Conservation (phyloP, 2,113 vertebrate species). For the Alethe castanea region DNA sequence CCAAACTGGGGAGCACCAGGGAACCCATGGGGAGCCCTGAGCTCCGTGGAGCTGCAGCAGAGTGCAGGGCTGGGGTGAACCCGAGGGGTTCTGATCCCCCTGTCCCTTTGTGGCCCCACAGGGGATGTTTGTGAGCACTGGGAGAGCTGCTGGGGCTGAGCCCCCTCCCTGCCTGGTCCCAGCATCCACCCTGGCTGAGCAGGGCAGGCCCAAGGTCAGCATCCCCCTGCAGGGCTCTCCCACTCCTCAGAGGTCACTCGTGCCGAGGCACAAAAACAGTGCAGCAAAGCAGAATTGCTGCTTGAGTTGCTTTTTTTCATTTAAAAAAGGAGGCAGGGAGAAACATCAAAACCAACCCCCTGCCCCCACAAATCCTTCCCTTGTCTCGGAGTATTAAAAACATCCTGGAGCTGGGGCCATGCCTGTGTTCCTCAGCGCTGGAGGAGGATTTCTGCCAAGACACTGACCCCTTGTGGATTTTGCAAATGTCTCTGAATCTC, state of each 20-base stretch:
- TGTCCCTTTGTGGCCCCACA: background rate
- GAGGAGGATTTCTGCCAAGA: constrained; percentile 67
- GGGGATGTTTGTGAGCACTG: background rate
- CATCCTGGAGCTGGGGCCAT: background rate
- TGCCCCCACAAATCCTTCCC: background rate
- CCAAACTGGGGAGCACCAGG: background rate
- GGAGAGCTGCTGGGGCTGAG: background rate
- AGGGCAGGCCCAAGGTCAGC: background rate
- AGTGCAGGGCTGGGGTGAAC: background rate
- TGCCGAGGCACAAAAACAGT: background rate
- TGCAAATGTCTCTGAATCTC: constrained; percentile 13
- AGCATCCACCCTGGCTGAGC: background rate
- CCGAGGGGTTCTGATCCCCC: accelerated
- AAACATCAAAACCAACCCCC: background rate
- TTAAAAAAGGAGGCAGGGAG: background rate
- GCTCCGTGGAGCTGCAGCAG: accelerated
- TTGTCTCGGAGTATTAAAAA: background rate
- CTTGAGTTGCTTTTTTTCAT: background rate
- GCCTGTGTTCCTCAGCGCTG: background rate
- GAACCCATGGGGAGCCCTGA: background rate
- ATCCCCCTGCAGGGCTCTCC: background rate
- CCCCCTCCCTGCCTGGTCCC: background rate
- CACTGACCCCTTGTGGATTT: constrained; percentile 73
- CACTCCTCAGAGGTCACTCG: background rate
- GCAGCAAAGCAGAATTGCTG: background rate